Evolutionary conservation across 2,888 invertebrate genomes (phyloP).

Genomic region (Tenthredo mesomela): DNA sequence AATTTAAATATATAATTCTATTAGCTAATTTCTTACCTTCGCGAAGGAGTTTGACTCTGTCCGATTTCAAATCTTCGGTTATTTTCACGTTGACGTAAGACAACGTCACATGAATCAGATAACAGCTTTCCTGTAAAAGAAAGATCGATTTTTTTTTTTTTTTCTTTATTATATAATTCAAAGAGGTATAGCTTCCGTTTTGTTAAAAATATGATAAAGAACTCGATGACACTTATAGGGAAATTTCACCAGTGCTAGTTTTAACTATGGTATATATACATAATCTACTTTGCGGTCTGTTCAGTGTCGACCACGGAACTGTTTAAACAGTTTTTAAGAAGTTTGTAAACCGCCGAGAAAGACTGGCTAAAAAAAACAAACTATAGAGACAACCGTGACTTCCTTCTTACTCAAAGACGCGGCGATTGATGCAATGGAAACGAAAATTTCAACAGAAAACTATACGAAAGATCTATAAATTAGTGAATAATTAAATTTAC

Average conservation of each 20-base stretch:
- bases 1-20: not conserved
- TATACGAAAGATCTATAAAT: not conserved
- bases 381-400: not conserved
- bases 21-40: slow-evolving; percentile 61
- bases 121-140: slow-evolving; percentile 68
- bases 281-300: slow-evolving; percentile 33
- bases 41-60: slow-evolving; percentile 60
- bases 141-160: not conserved
- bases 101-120: slow-evolving; percentile 61
- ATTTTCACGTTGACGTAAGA: slow-evolving; percentile 66
- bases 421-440: slow-evolving; percentile 16
- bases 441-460: not conserved
- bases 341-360: slow-evolving; percentile 42
- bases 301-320: slow-evolving; percentile 9
- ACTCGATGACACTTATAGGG: not conserved
- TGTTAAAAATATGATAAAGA: not conserved
- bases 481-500: not conserved
- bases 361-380: slow-evolving; percentile 24
- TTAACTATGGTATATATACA: not conserved
- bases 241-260: not conserved
- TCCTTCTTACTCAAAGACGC: not conserved
- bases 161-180: no score
- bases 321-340: slow-evolving; percentile 23
- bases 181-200: not conserved
- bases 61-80: slow-evolving; percentile 63